Evolutionary conservation across 2,113 vertebrate species (phyloP).

Genomic region (Xenopus borealis): DNA sequence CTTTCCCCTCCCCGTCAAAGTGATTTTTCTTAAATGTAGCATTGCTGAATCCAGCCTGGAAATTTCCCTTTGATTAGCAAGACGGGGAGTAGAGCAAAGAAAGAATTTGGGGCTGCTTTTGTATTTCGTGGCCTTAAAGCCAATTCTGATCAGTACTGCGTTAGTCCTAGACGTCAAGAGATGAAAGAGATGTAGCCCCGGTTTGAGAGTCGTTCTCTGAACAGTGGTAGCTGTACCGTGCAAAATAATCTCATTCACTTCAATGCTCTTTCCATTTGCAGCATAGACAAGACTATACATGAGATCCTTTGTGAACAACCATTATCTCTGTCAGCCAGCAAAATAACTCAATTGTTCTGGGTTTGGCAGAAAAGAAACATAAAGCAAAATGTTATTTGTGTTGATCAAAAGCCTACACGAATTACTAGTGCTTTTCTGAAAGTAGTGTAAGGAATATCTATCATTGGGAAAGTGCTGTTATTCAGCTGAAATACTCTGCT

Average conservation of each 20-base stretch:
- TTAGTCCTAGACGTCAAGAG: not conserved
- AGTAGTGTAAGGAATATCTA: no score
- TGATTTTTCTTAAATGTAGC: not conserved
- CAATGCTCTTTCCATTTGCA: not conserved
- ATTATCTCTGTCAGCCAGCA: not conserved
- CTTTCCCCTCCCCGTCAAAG: not conserved
- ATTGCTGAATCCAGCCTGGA: not conserved
- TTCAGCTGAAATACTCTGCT: no score
- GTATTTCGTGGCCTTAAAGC: not conserved
- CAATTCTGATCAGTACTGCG: slow-evolving; percentile 11
- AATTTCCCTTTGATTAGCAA: slow-evolving; percentile 25
- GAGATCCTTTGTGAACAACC: not conserved
- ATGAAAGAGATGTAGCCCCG: not conserved
- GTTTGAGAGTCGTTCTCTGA: slow-evolving; percentile 4
- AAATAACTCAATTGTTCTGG: not conserved
- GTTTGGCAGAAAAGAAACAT: not conserved
- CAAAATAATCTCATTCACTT: not conserved
- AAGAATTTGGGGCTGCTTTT: not conserved
- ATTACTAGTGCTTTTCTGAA: no score
- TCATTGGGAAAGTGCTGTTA: no score
- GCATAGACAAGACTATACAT: not conserved
- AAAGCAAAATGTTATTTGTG: not conserved
- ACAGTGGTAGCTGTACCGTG: not conserved
- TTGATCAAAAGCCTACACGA: not conserved
- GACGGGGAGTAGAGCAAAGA: not conserved